These are phyloP conservation scores for Agrotis puta DNA, from an alignment of 2,888 invertebrate genomes.

Conservation along the genomic window DNA sequence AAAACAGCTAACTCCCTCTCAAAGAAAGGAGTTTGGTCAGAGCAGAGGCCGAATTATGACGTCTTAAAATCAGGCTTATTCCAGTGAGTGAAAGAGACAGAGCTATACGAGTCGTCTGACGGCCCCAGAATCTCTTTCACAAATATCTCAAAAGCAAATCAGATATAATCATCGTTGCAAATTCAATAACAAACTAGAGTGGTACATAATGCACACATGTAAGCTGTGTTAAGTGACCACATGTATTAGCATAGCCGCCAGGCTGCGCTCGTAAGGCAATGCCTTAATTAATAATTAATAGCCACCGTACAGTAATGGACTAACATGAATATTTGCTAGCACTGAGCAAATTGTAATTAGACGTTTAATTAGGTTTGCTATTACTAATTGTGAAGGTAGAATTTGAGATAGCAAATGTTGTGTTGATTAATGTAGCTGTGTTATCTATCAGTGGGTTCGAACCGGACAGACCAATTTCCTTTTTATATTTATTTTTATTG, in stretches of 20 bases:
- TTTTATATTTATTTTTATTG: no score
- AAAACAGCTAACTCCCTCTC: no score
- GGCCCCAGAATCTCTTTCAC: no score
- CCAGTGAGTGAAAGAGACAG: no score
- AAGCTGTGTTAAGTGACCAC: conserved; percentile 24
- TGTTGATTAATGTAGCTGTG: neutral
- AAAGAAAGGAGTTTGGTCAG: no score
- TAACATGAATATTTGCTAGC: conserved; percentile 38
- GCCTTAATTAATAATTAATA: conserved; percentile 57
- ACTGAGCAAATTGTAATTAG: conserved; percentile 39
- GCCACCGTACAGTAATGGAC: conserved; percentile 41
- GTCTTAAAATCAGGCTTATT: no score
- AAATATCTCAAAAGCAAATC: no score
- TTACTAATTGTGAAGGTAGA: conserved; percentile 5
- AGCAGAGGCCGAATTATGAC: no score
- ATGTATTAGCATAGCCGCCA: conserved; percentile 26
- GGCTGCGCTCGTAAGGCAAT: conserved; percentile 21
- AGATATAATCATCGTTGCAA: neutral
- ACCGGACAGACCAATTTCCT: neutral
- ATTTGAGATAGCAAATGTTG: conserved; percentile 2
- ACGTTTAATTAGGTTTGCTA: conserved; percentile 38
- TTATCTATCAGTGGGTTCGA: neutral
- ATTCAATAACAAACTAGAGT: conserved; percentile 7
- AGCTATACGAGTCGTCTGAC: no score
- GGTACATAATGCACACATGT: conserved; percentile 5